Evolutionary conservation across 1,140 invertebrate species (phyloP).

Genomic region (Matsumurasca onukii): DNA sequence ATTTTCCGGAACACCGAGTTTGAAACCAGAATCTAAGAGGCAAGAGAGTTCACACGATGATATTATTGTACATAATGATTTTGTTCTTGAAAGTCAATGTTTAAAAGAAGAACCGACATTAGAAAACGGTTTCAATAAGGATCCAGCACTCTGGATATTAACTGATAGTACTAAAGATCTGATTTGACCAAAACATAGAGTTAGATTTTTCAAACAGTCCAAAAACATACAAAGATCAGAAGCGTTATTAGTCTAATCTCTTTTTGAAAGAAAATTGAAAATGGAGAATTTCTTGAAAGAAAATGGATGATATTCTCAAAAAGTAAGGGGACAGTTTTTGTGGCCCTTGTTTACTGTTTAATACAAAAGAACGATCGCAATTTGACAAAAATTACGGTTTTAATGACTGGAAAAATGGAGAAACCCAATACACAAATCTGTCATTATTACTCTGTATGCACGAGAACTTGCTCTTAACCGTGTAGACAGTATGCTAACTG

Average conservation of each 20-base stretch:
- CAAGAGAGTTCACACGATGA: not conserved
- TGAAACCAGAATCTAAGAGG: not conserved
- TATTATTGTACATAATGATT: not conserved
- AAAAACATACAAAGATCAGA: constrained; percentile 28
- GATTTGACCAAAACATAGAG: constrained; percentile 37
- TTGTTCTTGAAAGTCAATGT: not conserved
- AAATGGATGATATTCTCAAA: constrained; percentile 41
- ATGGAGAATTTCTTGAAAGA: constrained; percentile 39
- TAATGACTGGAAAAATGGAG: too few species aligned
- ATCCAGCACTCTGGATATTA: constrained; percentile 36
- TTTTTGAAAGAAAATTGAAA: constrained; percentile 39
- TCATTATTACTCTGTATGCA: constrained; percentile 30
- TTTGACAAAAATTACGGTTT: constrained; percentile 40
- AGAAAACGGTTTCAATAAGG: constrained; percentile 24
- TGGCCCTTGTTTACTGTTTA: constrained; percentile 39
- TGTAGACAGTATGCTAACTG: constrained; percentile 29
- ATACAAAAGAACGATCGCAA: constrained; percentile 30
- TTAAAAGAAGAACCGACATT: not conserved
- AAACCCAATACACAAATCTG: constrained; percentile 29
- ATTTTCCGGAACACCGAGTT: too few species aligned
- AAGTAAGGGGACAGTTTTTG: constrained; percentile 38
- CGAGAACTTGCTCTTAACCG: constrained; percentile 26
- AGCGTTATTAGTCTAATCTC: constrained; percentile 34
- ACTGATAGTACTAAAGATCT: constrained; percentile 34
- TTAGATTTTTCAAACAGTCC: constrained; percentile 38